These are phyloP conservation scores for Sarotherodon lohbergeri DNA, from an alignment of 2,113 vertebrate genomes.

Conservation along the genomic window DNA sequence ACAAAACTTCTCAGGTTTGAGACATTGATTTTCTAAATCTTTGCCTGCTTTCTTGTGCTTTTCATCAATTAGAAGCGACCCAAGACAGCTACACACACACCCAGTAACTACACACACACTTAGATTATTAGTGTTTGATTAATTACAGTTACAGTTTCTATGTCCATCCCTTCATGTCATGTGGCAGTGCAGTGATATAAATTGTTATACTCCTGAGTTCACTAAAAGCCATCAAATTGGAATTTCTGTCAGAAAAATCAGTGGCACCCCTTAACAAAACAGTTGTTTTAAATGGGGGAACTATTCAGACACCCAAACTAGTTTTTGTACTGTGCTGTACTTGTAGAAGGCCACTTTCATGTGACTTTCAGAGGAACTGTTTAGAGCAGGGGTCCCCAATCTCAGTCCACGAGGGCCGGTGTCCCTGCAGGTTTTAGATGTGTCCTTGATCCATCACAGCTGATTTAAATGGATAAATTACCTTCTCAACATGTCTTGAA, in stretches of 20 bases:
- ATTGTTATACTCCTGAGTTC: background rate
- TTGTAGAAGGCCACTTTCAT: background rate
- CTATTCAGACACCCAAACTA: background rate
- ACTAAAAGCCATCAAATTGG: background rate
- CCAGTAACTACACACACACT: background rate
- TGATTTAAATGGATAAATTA: too few relatives aligned
- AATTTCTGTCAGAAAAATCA: background rate
- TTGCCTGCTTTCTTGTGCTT: background rate
- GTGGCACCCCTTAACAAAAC: background rate
- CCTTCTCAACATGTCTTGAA: too few relatives aligned
- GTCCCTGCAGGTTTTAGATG: too few relatives aligned
- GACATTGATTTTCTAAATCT: background rate
- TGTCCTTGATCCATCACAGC: too few relatives aligned
- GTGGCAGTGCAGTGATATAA: background rate
- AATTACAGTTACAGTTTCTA: background rate
- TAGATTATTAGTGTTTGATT: background rate
- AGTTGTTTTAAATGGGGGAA: background rate
- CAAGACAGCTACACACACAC: background rate
- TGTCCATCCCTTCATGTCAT: background rate
- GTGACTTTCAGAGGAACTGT: background rate
- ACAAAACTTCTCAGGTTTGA: background rate
- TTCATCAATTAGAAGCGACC: background rate
- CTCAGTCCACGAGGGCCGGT: too few relatives aligned
- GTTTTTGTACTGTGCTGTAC: background rate
- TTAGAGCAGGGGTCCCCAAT: background rate